These are phyloP conservation scores for Protobothrops flavoviridis DNA, from an alignment of 2,113 vertebrate species.

Conservation along the genomic window DNA sequence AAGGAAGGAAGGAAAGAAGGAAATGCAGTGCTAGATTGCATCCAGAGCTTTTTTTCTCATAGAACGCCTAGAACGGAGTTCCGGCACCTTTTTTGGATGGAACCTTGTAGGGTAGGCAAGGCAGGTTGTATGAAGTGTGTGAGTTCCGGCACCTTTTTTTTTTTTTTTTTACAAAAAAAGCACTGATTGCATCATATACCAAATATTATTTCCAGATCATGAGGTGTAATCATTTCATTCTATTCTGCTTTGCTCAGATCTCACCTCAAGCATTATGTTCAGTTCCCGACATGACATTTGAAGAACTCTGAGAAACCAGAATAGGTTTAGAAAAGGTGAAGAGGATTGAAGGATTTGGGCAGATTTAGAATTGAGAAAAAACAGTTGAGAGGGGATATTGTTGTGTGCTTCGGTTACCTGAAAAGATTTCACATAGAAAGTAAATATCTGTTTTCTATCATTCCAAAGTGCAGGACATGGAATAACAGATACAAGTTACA, in stretches of 20 bases:
- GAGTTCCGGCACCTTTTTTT: too few species aligned
- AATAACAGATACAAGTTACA: not conserved
- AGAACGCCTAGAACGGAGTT: too few species aligned
- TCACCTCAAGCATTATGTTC: not conserved
- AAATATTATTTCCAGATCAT: not conserved
- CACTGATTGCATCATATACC: not conserved
- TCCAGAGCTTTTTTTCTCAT: too few species aligned
- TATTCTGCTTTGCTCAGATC: not conserved
- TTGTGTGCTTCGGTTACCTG: not conserved
- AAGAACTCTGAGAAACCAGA: not conserved
- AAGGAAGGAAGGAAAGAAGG: too few species aligned
- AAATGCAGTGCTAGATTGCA: not conserved
- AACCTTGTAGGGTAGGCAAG: too few species aligned
- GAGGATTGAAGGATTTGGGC: not conserved
- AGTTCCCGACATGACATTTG: not conserved
- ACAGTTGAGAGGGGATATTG: not conserved
- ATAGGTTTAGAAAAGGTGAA: not conserved
- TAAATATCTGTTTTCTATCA: not conserved
- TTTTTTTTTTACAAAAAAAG: too few species aligned
- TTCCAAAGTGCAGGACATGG: not conserved
- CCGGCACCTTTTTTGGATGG: too few species aligned
- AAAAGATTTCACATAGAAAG: not conserved
- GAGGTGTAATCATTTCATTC: not conserved
- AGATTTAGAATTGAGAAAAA: not conserved
- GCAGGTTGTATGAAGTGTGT: too few species aligned